phyloP scores from a whole-genome alignment of 2,888 invertebrate species.

The Psylliodes chrysocephalus region DNA sequence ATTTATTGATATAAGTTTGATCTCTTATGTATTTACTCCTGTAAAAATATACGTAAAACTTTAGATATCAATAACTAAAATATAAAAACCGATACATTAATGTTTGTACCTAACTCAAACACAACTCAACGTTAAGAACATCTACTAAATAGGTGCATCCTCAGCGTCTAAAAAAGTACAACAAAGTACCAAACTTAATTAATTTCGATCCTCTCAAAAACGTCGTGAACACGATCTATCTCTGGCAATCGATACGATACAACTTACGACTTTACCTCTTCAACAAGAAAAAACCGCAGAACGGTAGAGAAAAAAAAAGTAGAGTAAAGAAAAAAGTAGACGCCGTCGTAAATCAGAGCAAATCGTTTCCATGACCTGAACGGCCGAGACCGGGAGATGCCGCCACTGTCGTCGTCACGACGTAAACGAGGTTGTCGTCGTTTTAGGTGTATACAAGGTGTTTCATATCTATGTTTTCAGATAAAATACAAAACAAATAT shows the following conservation, averaged over 20 bases:
- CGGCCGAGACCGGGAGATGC: constrained; percentile 39
- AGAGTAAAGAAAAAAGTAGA: constrained; percentile 2
- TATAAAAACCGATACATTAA: too few relatives aligned
- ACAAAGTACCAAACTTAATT: constrained; percentile 3
- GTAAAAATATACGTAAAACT: too few relatives aligned
- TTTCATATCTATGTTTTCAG: neutral
- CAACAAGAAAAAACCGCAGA: constrained; percentile 1
- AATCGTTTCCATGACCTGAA: constrained; percentile 53
- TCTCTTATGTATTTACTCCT: too few relatives aligned
- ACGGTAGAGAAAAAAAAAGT: neutral
- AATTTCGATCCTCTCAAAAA: constrained; percentile 8
- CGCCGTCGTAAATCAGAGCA: constrained; percentile 35
- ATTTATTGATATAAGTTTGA: too few relatives aligned
- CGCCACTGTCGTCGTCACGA: constrained; percentile 31
- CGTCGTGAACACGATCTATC: constrained; percentile 8
- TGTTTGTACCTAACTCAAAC: too few relatives aligned
- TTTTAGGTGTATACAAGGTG: neutral
- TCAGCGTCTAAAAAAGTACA: too few relatives aligned
- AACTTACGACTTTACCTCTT: constrained; percentile 20
- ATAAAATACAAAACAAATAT: too few relatives aligned
- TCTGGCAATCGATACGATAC: constrained; percentile 6
- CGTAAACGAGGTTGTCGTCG: constrained; percentile 44
- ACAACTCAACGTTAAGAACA: too few relatives aligned
- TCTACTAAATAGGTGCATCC: too few relatives aligned
- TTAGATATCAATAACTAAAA: too few relatives aligned